A percentile compares a stretch with the other conserved stretches of the same genome.
Evolutionary conservation across 1,140 invertebrate genomes (phyloP).

Genomic region (Rhyacophila brunnea): DNA sequence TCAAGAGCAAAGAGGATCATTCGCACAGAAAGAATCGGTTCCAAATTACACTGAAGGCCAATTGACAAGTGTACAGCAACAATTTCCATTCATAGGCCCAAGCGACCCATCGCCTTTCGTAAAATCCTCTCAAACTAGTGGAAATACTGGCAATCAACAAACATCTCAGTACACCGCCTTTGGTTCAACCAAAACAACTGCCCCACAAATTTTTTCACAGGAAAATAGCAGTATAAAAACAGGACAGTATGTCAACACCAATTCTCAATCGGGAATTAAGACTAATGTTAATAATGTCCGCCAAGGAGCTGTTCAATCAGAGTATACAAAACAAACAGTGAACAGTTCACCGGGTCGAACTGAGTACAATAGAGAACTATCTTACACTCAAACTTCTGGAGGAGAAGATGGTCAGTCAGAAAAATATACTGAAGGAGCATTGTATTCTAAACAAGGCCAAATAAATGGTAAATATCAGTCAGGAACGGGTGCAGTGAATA

Average conservation of each 20-base stretch:
- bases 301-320: not conserved
- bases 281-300: too few species aligned
- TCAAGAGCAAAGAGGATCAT: not conserved
- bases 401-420: not conserved
- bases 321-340: not conserved
- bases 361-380: not conserved
- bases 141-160: slow-evolving; percentile 4
- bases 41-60: slow-evolving; percentile 7
- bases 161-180: not conserved
- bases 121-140: not conserved
- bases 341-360: not conserved
- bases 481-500: not conserved
- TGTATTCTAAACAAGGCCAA: not conserved
- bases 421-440: not conserved
- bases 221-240: slow-evolving; percentile 1
- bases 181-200: not conserved
- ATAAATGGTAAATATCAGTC: not conserved
- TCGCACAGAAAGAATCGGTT: not conserved
- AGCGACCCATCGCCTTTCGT: not conserved
- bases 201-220: slow-evolving; percentile 6
- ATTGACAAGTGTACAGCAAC: slow-evolving; percentile 17
- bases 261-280: too few species aligned
- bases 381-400: not conserved
- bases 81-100: slow-evolving; percentile 8
- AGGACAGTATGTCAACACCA: slow-evolving; percentile 1